These are phyloP conservation scores for Entomobrya multifasciata DNA, from an alignment of 2,888 invertebrate genomes.

Conservation along the genomic window DNA sequence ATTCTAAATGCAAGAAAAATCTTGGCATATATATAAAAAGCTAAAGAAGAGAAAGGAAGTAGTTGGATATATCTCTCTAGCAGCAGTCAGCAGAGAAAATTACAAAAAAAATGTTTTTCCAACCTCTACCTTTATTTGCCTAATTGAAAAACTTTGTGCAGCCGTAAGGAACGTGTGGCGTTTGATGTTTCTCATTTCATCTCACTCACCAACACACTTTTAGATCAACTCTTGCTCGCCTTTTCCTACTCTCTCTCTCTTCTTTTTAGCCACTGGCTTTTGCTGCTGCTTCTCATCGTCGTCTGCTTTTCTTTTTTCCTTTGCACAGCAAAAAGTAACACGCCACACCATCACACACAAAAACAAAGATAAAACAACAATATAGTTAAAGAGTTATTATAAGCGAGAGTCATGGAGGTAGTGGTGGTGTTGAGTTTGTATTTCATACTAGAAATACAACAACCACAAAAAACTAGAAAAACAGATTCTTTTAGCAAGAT, in stretches of 20 bases:
- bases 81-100: conserved; percentile 29
- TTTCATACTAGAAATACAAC: too few species aligned
- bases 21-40: too few species aligned
- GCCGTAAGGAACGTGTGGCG: conserved; percentile 75
- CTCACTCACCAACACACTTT: conserved; percentile 51
- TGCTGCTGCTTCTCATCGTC: background rate
- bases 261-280: conserved; percentile 25
- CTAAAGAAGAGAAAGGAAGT: background rate
- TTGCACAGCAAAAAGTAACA: conserved; percentile 25
- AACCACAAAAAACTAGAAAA: background rate
- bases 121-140: conserved; percentile 80
- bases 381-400: conserved; percentile 2
- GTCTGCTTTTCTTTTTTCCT: background rate
- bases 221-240: background rate
- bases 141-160: conserved; percentile 80
- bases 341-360: background rate
- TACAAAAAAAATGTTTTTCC: conserved; percentile 79
- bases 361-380: background rate
- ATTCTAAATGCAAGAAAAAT: background rate
- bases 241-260: conserved; percentile 45
- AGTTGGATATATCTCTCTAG: too few species aligned
- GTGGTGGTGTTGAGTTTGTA: conserved; percentile 18
- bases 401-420: background rate
- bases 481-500: background rate
- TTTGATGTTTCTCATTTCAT: conserved; percentile 70